phyloP scores from a whole-genome alignment of 2,113 vertebrate genomes.

The Alligator mississippiensis region DNA sequence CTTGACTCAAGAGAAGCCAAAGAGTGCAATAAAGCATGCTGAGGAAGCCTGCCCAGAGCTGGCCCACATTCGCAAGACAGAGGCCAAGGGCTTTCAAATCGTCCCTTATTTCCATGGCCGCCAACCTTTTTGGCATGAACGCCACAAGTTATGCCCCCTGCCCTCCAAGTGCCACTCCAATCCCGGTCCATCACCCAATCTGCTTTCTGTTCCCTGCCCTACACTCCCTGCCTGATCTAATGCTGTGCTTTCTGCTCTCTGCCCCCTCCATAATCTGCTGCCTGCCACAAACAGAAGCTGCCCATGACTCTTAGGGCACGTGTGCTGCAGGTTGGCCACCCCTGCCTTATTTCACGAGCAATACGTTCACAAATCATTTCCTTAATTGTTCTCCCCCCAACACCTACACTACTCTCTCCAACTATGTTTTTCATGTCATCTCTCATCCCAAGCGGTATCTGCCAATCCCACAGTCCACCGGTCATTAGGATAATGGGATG shows the following conservation, averaged over 20 bases:
- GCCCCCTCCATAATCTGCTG: no score
- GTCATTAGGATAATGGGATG: not conserved
- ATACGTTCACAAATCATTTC: rapidly evolving
- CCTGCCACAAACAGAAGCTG: no score
- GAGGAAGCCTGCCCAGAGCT: not conserved
- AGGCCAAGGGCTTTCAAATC: not conserved
- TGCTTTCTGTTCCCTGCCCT: no score
- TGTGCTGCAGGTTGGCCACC: no score
- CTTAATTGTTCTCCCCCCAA: not conserved
- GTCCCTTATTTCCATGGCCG: rapidly evolving
- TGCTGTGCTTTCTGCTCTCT: no score
- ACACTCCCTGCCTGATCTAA: no score
- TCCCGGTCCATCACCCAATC: no score
- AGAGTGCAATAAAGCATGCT: not conserved
- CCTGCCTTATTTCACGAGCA: not conserved
- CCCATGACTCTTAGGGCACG: no score
- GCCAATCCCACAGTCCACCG: rapidly evolving
- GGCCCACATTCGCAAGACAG: not conserved
- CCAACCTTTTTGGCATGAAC: no score
- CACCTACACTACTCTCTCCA: not conserved
- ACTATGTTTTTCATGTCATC: no score
- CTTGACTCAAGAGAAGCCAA: not conserved
- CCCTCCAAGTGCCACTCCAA: no score
- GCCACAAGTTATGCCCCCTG: no score
- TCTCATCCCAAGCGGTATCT: not conserved